Percentiles rank a stretch among this genome's conserved stretches.
Evolutionary conservation across 2,113 vertebrate genomes (phyloP).

Genomic region (Pelobates fuscus): DNA sequence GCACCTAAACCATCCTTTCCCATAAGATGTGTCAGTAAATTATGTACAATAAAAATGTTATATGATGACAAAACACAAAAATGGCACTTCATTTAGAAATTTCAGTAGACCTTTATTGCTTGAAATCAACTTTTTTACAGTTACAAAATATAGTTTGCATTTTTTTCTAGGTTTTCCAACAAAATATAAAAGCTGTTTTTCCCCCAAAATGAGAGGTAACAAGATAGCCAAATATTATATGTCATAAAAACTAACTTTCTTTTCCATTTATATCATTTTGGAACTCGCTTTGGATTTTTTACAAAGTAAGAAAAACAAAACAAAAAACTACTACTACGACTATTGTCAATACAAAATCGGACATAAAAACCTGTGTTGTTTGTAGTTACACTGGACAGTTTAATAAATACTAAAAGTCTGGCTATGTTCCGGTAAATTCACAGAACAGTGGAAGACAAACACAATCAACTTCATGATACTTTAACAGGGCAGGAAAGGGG

Average conservation of each 20-base stretch:
- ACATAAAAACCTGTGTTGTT: constrained; percentile 65
- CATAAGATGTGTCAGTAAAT: too few relatives aligned
- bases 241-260: constrained; percentile 55
- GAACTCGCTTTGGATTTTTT: constrained; percentile 63
- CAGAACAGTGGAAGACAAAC: constrained; percentile 67
- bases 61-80: neutral
- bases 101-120: constrained; percentile 85
- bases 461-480: constrained; percentile 39
- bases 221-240: constrained; percentile 27
- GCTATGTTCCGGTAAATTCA: constrained; percentile 57
- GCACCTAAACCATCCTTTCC: too few relatives aligned
- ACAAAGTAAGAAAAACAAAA: constrained; percentile 65
- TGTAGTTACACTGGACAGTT: constrained; percentile 62
- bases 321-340: constrained; percentile 22
- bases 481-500: constrained; percentile 44
- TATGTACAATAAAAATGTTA: too few relatives aligned
- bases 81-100: constrained; percentile 1
- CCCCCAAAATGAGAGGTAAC: constrained; percentile 60
- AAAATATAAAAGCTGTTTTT: constrained; percentile 68
- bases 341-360: constrained; percentile 67
- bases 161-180: constrained; percentile 63
- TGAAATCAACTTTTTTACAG: constrained; percentile 67
- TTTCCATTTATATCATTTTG: constrained; percentile 56
- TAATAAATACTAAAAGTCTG: constrained; percentile 64
- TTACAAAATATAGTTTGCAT: constrained; percentile 75